phyloP scores from a whole-genome alignment of 1,140 invertebrate species.

The Drosophila baimaii region DNA sequence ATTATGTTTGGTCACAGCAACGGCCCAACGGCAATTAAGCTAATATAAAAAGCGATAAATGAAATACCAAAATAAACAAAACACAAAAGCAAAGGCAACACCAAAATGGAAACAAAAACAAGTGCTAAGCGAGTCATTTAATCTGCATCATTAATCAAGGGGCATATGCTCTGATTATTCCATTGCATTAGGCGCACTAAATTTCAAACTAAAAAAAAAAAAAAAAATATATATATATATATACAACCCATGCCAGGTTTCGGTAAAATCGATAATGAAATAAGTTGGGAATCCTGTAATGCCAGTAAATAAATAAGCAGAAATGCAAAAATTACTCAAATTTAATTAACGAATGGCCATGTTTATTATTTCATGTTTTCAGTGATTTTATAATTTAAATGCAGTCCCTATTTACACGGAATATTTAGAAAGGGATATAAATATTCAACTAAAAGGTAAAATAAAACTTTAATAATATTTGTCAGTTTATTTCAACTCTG shows the following conservation, averaged over 20 bases:
- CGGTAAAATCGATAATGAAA: conserved; percentile 56
- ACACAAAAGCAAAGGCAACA: conserved; percentile 19
- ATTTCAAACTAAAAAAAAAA: conserved; percentile 26
- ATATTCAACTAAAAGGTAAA: neutral
- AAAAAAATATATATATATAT: too few relatives aligned
- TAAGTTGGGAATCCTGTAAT: conserved; percentile 59
- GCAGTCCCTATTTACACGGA: too few relatives aligned
- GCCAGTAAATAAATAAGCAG: conserved; percentile 47
- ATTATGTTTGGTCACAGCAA: conserved; percentile 37
- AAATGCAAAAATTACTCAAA: conserved; percentile 44
- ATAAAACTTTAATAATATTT: too few relatives aligned
- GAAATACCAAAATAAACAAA: conserved; percentile 30
- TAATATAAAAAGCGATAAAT: conserved; percentile 54
- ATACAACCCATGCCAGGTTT: too few relatives aligned
- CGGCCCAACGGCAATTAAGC: conserved; percentile 44
- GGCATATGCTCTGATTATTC: conserved; percentile 63
- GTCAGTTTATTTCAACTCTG: neutral
- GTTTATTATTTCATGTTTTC: conserved; percentile 26
- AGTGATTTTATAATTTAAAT: conserved; percentile 34
- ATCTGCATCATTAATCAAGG: conserved; percentile 76
- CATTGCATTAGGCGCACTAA: conserved; percentile 53
- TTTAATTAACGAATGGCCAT: conserved; percentile 47
- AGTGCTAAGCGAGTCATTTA: conserved; percentile 54
- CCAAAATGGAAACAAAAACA: conserved; percentile 34
- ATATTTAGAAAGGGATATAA: neutral